Percentiles rank a stretch among this genome's conserved stretches.
These are phyloP conservation scores for Dendrocincla tyrannina DNA, from an alignment of 2,797 vertebrate genomes.

Conservation along the genomic window DNA sequence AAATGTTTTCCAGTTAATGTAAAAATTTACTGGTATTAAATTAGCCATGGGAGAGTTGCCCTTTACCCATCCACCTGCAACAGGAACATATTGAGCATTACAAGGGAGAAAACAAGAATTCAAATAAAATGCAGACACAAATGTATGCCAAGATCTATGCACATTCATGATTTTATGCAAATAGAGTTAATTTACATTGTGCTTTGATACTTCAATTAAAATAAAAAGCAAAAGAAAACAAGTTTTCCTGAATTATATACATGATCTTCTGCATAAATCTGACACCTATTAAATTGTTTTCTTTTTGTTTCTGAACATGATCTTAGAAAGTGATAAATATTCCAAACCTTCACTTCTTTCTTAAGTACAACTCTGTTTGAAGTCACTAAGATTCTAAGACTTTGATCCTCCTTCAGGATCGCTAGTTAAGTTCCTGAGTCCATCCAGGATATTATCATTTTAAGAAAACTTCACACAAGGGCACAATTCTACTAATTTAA, in stretches of 20 bases:
- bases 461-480: not conserved
- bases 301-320: not conserved
- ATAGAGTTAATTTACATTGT: not conserved
- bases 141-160: not conserved
- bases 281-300: not conserved
- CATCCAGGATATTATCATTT: not conserved
- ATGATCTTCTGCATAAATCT: not conserved
- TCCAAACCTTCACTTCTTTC: not conserved
- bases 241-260: not conserved
- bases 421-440: not conserved
- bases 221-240: not conserved
- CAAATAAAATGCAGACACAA: not conserved
- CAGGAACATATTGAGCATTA: not conserved
- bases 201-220: not conserved
- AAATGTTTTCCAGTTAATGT: not conserved
- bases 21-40: constrained; percentile 6
- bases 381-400: constrained; percentile 15
- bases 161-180: not conserved
- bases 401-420: constrained; percentile 23
- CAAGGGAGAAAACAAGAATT: not conserved
- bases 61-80: not conserved
- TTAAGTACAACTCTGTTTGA: constrained; percentile 29
- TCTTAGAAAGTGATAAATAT: constrained; percentile 21
- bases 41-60: not conserved
- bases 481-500: not conserved